Conservation (phyloP, 2,113 vertebrate genomes). For the Machaerirhynchus nigripectus region DNA sequence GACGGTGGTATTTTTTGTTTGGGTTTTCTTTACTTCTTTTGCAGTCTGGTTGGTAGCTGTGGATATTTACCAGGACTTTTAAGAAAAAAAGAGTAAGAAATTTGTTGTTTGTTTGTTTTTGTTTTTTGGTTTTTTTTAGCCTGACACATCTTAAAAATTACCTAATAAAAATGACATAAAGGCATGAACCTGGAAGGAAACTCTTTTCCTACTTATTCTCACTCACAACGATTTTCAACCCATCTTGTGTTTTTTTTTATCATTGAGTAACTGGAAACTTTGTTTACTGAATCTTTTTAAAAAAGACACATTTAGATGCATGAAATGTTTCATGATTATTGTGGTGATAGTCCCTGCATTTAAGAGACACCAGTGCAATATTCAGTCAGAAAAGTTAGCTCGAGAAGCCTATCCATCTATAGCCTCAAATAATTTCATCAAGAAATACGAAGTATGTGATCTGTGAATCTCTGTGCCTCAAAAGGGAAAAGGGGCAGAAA, state of each 20-base stretch:
- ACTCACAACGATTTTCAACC: background rate
- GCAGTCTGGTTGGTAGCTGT: background rate
- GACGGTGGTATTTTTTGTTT: rapidly evolving
- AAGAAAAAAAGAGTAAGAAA: background rate
- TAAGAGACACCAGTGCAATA: background rate
- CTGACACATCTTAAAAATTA: background rate
- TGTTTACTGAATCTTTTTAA: background rate
- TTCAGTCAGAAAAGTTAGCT: background rate
- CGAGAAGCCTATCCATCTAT: background rate
- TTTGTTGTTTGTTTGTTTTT: background rate
- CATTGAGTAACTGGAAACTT: background rate
- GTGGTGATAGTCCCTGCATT: background rate
- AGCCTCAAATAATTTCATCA: background rate
- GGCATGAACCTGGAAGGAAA: background rate
- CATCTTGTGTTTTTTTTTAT: background rate
- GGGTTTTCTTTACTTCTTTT: background rate
- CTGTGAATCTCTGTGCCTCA: background rate
- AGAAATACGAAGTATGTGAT: background rate
- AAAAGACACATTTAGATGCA: background rate
- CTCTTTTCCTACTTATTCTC: background rate
- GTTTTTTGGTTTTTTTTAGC: background rate
- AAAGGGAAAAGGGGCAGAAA: background rate
- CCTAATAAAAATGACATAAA: background rate
- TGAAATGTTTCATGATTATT: background rate
- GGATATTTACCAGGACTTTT: background rate